These are phyloP conservation scores for Microcebus lehilahytsara DNA, from an alignment of 2,113 vertebrate species.

Conservation along the genomic window DNA sequence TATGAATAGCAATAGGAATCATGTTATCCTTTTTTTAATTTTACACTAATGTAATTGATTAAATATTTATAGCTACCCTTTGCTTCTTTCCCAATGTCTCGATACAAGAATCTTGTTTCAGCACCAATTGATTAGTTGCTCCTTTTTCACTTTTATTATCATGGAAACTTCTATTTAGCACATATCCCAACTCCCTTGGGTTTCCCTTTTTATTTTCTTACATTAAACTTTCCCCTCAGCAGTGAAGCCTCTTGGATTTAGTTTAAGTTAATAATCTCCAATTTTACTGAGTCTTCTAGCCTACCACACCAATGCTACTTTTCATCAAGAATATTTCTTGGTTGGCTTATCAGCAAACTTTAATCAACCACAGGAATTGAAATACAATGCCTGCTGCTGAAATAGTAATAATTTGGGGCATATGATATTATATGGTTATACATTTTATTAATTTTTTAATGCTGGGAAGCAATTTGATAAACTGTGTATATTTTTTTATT, in stretches of 20 bases:
- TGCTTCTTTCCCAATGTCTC: not conserved
- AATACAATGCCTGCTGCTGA: not conserved
- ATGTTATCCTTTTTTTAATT: not conserved
- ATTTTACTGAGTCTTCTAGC: not conserved
- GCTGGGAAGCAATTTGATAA: slow-evolving; percentile 28
- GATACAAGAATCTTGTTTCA: not conserved
- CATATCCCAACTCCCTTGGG: not conserved
- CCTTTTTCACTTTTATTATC: not conserved
- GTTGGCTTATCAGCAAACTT: not conserved
- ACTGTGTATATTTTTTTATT: slow-evolving; percentile 20
- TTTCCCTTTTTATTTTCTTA: not conserved
- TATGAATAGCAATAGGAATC: not conserved
- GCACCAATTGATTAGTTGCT: not conserved
- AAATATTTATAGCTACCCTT: not conserved
- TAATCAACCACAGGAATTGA: not conserved
- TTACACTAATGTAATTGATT: not conserved
- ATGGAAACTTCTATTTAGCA: not conserved
- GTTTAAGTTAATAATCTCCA: not conserved
- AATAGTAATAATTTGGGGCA: not conserved
- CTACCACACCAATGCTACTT: not conserved
- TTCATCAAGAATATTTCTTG: not conserved
- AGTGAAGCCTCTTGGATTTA: not conserved
- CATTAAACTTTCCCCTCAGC: not conserved
- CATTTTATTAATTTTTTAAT: slow-evolving; percentile 45
- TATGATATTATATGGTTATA: slow-evolving; percentile 18